A percentile compares a stretch with the other conserved stretches of the same genome.
Conservation (phyloP, 2,888 invertebrate species). For the Chrysomela aeneicollis region DNA sequence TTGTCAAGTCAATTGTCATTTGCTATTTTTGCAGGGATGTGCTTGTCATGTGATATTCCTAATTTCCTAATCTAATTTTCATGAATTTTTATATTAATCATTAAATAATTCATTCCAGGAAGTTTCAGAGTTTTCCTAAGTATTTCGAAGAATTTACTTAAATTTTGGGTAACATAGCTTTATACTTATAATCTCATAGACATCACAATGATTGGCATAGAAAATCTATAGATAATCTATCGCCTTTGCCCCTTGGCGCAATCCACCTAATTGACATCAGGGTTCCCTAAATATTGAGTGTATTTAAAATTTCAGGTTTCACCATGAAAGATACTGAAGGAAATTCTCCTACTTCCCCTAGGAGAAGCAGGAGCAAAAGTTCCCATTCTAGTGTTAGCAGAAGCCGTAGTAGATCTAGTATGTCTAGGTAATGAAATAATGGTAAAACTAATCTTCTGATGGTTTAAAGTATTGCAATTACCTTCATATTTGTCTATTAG, state of each 20-base stretch:
- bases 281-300: not conserved
- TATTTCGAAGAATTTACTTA: no score
- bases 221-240: not conserved
- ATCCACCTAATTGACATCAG: not conserved
- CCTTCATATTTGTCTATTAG: no score
- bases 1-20: not conserved
- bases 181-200: no score
- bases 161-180: no score
- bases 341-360: slow-evolving; percentile 48
- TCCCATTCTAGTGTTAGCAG: slow-evolving; percentile 53
- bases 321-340: slow-evolving; percentile 55
- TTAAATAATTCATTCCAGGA: no score
- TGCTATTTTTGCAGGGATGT: not conserved
- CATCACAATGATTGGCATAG: not conserved
- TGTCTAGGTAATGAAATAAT: slow-evolving; percentile 32
- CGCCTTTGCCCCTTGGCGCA: not conserved
- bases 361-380: slow-evolving; percentile 54
- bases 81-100: no score
- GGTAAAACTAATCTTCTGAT: no score
- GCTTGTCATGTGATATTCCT: no score
- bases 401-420: slow-evolving; percentile 43
- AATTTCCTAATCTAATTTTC: no score
- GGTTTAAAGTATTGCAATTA: no score
- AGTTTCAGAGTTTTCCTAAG: no score
- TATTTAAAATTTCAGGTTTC: not conserved